A percentile compares a stretch with the other conserved stretches of the same genome.
Evolutionary conservation across 92 coral and sea anemone species (phyloP).

Genomic region (Umimayanthus chanpuru): DNA sequence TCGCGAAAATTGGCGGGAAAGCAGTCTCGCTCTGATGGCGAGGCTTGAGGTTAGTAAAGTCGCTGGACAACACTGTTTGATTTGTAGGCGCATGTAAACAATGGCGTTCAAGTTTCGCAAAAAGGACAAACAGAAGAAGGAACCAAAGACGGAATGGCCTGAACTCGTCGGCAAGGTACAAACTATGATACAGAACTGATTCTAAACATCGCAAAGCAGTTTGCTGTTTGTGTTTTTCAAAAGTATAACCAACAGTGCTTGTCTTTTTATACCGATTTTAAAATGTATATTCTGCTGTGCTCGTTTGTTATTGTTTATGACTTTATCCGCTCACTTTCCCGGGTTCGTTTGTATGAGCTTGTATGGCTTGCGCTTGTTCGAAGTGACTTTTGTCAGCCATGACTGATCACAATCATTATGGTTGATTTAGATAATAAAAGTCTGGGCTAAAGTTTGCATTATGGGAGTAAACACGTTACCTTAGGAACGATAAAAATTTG

Average conservation of each 20-base stretch:
- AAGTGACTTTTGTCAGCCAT: background rate
- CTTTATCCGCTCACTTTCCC: background rate
- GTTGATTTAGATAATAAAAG: background rate
- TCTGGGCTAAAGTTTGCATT: too few species aligned
- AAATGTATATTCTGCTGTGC: background rate
- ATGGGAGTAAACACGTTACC: background rate
- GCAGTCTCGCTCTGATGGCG: constrained; percentile 40
- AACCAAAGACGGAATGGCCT: constrained; percentile 78
- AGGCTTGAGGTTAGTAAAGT: background rate
- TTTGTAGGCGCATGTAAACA: constrained; percentile 40
- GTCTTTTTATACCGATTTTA: background rate
- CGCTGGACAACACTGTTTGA: background rate
- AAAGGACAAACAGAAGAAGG: constrained; percentile 60
- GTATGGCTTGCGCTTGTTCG: background rate
- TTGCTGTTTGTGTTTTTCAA: background rate
- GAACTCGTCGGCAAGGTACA: constrained; percentile 88
- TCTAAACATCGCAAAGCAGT: background rate
- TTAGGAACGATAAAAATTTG: background rate
- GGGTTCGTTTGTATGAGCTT: too few species aligned
- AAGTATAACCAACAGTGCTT: background rate
- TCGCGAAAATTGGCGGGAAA: constrained; percentile 53
- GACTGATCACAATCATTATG: background rate
- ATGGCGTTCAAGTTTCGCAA: constrained; percentile 63
- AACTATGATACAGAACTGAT: background rate
- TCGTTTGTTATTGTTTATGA: too few species aligned